phyloP scores from a whole-genome alignment of 2,797 vertebrate genomes.

The Typhlichthys subterraneus region DNA sequence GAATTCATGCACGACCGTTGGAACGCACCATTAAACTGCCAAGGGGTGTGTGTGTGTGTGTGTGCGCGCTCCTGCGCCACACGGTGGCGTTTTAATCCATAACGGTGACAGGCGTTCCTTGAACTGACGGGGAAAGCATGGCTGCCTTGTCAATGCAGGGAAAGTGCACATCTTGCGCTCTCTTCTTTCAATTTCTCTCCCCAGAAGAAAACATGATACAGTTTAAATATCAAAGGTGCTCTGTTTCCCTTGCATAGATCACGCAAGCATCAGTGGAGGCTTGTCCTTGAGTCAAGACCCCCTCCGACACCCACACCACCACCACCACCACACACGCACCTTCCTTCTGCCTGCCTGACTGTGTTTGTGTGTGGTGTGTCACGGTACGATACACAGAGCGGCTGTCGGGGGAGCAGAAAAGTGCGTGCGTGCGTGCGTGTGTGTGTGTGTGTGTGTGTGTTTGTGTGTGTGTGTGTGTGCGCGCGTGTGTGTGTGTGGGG shows the following conservation, averaged over 20 bases:
- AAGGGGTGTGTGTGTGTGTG: constrained; percentile 7
- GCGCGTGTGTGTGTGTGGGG: constrained; percentile 2
- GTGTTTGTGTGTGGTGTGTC: constrained; percentile 34
- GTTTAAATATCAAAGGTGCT: constrained; percentile 34
- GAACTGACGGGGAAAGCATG: constrained; percentile 46
- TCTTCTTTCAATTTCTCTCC: background rate
- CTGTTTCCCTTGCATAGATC: constrained; percentile 21
- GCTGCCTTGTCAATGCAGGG: constrained; percentile 36
- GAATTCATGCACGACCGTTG: background rate
- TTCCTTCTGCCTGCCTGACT: constrained; percentile 31
- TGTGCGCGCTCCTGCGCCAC: background rate
- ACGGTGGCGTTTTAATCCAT: constrained; percentile 58
- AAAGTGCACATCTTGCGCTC: constrained; percentile 14
- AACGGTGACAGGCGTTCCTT: constrained; percentile 55
- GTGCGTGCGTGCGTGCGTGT: constrained; percentile 8
- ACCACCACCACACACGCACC: constrained; percentile 39
- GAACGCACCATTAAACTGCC: constrained; percentile 43
- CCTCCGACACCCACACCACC: constrained; percentile 21
- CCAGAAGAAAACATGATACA: constrained; percentile 7
- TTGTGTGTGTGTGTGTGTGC: too few relatives aligned
- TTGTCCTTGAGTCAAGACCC: too few relatives aligned
- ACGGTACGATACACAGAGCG: constrained; percentile 55
- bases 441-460: too few relatives aligned
- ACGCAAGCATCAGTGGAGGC: constrained; percentile 25
- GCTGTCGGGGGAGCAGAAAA: constrained; percentile 54